A percentile compares a stretch with the other conserved stretches of the same genome.
These are phyloP conservation scores for Gulo gulo DNA, from an alignment of 2,113 vertebrate genomes.

Conservation along the genomic window DNA sequence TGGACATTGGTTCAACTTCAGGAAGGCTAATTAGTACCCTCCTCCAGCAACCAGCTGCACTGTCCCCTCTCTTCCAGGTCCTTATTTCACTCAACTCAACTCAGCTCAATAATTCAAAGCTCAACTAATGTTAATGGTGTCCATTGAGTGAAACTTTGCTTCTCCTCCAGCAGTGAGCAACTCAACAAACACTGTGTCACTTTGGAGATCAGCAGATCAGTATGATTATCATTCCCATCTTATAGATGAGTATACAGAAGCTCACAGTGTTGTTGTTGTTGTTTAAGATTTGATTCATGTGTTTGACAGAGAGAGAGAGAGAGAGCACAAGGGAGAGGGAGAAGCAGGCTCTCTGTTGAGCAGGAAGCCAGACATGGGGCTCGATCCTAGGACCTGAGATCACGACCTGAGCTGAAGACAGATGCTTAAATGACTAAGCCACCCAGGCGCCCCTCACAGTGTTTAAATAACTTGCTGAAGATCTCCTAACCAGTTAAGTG, in stretches of 20 bases:
- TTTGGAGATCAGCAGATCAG: background rate
- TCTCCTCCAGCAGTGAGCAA: background rate
- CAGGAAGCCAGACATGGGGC: too few relatives aligned
- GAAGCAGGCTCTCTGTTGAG: too few relatives aligned
- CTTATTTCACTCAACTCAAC: background rate
- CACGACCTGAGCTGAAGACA: background rate
- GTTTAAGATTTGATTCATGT: background rate
- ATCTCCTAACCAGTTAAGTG: background rate
- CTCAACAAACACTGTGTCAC: background rate
- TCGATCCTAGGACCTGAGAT: too few relatives aligned
- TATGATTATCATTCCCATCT: background rate
- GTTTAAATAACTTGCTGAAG: background rate
- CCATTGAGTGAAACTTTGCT: background rate
- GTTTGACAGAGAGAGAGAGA: background rate
- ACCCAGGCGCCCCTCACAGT: background rate
- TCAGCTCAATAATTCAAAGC: background rate
- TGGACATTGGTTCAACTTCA: background rate
- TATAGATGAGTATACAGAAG: background rate
- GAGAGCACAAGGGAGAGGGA: too few relatives aligned
- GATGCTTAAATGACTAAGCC: background rate
- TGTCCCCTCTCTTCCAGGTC: background rate
- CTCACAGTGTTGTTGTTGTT: background rate
- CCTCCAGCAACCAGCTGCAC: too few relatives aligned
- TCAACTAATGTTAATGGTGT: too few relatives aligned
- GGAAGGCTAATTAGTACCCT: background rate